Evolutionary conservation across 2,113 vertebrate species (phyloP), one percentile per base, ranked within the genome.

Genomic region (Oncorhynchus masou): DNA sequence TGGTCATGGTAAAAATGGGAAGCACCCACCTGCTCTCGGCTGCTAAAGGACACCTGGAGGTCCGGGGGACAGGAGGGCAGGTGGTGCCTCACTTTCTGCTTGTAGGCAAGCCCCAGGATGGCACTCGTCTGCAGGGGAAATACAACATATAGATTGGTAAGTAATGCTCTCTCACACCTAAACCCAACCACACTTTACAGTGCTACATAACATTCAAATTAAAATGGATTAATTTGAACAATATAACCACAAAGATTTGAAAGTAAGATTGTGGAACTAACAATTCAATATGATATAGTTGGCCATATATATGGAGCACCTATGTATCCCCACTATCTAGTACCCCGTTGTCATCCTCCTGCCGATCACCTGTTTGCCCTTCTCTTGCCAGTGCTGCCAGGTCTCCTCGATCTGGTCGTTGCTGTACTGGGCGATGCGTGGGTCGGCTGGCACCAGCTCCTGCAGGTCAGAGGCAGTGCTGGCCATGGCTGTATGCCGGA

Each of bases 361-460:
- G 65, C 68, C n/a, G 45, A 51, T 25, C 20, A 80, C 79, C 69
- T 80, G 62, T 49, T 73, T 31, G 62, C 74, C 64, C 54, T 59
- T 80, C 57, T 68, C 51, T 5, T 71, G 39, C 79, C 79, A 80
- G 49, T 76, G 29, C 5, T 48, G 6, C 79, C 79, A 81, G 51
- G 71, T 70, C 24, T 51, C 54, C n/a, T 81, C 64, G 2, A 80
- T 76, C 69, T 80, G 79, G 3, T 80, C 74, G 15, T 34, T 25
- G 34, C 57, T 73, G 71, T 74, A 74, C 27, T 77, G 39, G 67
- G 75, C 39, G 6, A 74, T 65, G 59, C 51, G 48, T 1, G 74
- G 75, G 74, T 81, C 71, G 4, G 20, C 39, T 15, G 31, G 34
- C 51, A 71, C 48, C 29, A 70, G 20, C 39, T 70, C 71, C 51